Conservation (phyloP, 2,113 vertebrate species). For the Tilapia sparmanii region DNA sequence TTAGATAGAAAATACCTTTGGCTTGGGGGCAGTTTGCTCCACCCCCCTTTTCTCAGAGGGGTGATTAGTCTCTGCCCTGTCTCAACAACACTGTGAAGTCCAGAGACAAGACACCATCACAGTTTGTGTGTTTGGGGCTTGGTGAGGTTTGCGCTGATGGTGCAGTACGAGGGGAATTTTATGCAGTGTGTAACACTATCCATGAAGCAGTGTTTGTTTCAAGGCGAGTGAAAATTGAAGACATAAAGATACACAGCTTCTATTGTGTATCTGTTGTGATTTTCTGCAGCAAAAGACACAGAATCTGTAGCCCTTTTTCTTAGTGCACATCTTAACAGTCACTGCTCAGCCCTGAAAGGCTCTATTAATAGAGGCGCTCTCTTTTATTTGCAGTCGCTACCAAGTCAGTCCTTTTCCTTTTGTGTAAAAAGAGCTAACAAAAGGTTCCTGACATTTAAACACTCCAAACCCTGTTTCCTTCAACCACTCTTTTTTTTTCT, state of each 20-base stretch:
- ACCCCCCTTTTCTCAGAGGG: constrained; percentile 43
- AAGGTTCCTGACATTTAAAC: constrained; percentile 2
- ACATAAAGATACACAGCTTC: neutral
- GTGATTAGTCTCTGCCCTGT: constrained; percentile 52
- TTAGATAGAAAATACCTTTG: constrained; percentile 60
- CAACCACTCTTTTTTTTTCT: neutral
- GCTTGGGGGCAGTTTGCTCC: constrained; percentile 47
- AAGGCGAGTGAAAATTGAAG: neutral
- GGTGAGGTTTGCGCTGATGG: neutral
- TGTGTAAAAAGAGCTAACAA: neutral
- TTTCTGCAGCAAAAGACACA: neutral
- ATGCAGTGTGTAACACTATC: neutral
- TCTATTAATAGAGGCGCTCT: constrained; percentile 65
- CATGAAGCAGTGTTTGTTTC: neutral
- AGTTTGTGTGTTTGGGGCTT: neutral
- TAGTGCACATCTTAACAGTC: constrained; percentile 8
- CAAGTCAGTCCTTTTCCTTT: constrained; percentile 27
- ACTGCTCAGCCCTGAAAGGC: constrained; percentile 37
- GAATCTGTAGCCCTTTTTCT: constrained; percentile 23
- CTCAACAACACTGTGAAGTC: constrained; percentile 14
- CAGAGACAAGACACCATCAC: neutral
- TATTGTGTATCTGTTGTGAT: neutral
- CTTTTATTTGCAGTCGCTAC: constrained; percentile 20
- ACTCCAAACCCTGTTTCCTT: neutral
- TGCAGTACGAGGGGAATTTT: neutral